Evolutionary conservation across 2,888 invertebrate genomes (phyloP).

Genomic region (Epirrita christyi): DNA sequence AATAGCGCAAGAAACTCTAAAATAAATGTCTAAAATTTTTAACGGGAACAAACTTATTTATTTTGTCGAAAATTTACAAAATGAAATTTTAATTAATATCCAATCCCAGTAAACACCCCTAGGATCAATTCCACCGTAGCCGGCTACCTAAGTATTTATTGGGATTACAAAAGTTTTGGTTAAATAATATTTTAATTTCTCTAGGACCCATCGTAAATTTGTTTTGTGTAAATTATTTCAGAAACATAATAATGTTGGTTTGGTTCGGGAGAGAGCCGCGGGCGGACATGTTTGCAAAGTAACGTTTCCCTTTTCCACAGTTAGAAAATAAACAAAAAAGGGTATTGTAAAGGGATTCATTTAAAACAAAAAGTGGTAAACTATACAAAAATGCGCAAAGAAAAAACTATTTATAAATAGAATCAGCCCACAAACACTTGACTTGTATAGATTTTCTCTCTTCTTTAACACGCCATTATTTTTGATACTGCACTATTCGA

Average conservation of each 20-base stretch:
- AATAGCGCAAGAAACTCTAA: too few relatives aligned
- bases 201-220: slow-evolving; percentile 10
- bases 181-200: slow-evolving; percentile 11
- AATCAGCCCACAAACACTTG: too few relatives aligned
- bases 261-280: slow-evolving; percentile 3
- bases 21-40: too few relatives aligned
- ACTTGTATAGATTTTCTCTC: too few relatives aligned
- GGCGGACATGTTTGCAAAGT: slow-evolving; percentile 9
- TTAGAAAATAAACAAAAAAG: neutral
- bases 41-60: neutral
- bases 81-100: slow-evolving; percentile 9
- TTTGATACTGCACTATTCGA: too few relatives aligned
- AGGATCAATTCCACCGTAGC: neutral
- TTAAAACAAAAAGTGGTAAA: too few relatives aligned
- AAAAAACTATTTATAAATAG: too few relatives aligned
- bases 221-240: slow-evolving; percentile 13
- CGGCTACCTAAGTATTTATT: slow-evolving; percentile 11
- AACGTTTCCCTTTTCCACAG: neutral
- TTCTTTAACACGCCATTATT: too few relatives aligned
- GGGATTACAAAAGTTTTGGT: slow-evolving; percentile 16
- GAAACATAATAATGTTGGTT: slow-evolving; percentile 12
- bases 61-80: neutral
- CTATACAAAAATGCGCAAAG: too few relatives aligned
- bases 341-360: too few relatives aligned
- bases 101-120: slow-evolving; percentile 4